Evolutionary conservation across 2,888 invertebrate genomes (phyloP), one percentile per base, ranked within the genome.

Genomic region (Dioctria rufipes): DNA sequence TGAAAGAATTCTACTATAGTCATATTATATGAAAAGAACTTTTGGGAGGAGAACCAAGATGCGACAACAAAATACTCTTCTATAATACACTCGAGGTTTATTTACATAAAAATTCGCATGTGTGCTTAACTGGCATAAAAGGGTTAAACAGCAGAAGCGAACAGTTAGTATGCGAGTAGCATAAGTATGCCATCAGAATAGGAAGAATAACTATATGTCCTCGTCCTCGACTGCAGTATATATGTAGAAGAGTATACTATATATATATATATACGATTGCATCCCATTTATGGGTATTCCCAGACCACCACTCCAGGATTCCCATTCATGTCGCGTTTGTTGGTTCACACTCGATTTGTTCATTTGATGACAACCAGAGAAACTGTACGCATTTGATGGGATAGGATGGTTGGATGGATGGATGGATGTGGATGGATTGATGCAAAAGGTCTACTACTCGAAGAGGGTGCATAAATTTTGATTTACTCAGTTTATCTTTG

Each of bases 261-360:
- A n/a, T n/a, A n/a, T n/a, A n/a, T n/a, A n/a, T 25, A 25, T 25
- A 25, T 25, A 25, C 2, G 25, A 25, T 1, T 25, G 25, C 2
- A 25, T 25, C 60, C 73, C 73, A 73, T 73, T 73, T 42, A 58
- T 42, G 60, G 58, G 73, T 39, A 73, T 58, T 73, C 77, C 77
- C 77, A 61, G 63, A 39, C 61, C 49, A 77, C 51, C 77, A 77
- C 77, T 77, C 63, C 63, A 77, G 9, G 25, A 63, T 86, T 87
- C 86, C 73, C 87, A 88, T 88, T 88, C 88, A 88, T 87, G 87
- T 85, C 88, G 88, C 88, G 86, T 87, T 87, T 87, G 87, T 86
- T 87, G 87, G 87, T 88, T 88, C 88, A 87, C 88, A 88, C 88
- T 88, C 87, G 87, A 88, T 88, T 88, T 88, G 87, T 87, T 87